Evolutionary conservation across 2,113 vertebrate species (phyloP).

Genomic region (Zapus hudsonius): DNA sequence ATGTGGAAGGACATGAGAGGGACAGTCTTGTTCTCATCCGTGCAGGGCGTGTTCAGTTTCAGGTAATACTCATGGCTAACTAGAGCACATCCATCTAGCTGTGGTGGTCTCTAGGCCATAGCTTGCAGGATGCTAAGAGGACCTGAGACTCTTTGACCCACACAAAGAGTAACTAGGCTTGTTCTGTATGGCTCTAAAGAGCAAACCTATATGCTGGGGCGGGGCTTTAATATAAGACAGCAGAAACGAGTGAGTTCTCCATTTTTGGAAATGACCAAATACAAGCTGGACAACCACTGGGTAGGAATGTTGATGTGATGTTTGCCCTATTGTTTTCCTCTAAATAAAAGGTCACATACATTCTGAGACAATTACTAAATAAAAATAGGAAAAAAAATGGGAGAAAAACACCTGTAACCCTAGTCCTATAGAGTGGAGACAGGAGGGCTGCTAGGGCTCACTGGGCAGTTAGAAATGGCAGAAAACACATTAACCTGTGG

Average conservation of each 20-base stretch:
- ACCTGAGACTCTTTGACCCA: background rate
- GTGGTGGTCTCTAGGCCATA: background rate
- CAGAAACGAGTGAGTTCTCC: background rate
- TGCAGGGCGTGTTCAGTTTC: background rate
- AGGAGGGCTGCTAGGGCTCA: too few species aligned
- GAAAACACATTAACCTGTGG: background rate
- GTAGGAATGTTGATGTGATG: background rate
- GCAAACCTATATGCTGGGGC: background rate
- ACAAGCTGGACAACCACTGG: background rate
- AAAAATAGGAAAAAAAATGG: background rate
- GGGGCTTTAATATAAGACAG: background rate
- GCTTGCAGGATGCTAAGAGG: background rate
- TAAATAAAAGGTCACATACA: background rate
- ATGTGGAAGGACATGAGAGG: background rate
- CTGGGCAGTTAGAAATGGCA: background rate
- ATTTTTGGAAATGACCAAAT: background rate
- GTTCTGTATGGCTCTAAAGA: background rate
- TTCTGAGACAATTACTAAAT: background rate
- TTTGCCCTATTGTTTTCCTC: background rate
- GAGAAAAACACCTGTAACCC: too few species aligned
- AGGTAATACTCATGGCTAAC: background rate
- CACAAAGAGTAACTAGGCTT: background rate
- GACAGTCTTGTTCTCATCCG: background rate
- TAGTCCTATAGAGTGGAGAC: too few species aligned
- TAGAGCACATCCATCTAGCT: conserved; percentile 10